Percentiles rank a stretch among this genome's conserved stretches.
These are phyloP conservation scores for Drosophila obscura DNA, from an alignment of 1,140 invertebrate species.

Conservation along the genomic window DNA sequence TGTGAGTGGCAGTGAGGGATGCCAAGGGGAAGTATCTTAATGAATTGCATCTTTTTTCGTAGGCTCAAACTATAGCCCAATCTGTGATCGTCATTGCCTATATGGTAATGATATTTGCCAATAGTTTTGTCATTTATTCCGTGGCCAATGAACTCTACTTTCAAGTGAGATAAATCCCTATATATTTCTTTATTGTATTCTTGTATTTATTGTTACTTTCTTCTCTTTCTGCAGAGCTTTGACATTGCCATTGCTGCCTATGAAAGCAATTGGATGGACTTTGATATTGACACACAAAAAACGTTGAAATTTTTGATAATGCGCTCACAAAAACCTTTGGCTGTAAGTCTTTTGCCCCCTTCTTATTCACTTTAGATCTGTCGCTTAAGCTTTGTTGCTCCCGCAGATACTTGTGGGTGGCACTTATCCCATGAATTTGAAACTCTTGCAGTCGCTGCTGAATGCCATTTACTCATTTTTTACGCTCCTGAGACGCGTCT, in stretches of 20 bases:
- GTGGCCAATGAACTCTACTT: constrained; percentile 73
- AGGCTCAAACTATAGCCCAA: constrained; percentile 68
- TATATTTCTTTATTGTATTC: background rate
- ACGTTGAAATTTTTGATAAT: constrained; percentile 69
- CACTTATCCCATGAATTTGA: constrained; percentile 71
- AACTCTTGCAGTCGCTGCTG: constrained; percentile 67
- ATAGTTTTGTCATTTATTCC: constrained; percentile 70
- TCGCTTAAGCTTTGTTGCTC: constrained; percentile 15
- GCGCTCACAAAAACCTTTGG: constrained; percentile 72
- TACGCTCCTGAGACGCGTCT: constrained; percentile 62
- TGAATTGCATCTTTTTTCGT: too few relatives aligned
- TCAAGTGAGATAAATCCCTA: constrained; percentile 37
- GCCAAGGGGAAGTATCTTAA: fast-evolving
- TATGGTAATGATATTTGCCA: constrained; percentile 75
- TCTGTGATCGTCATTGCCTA: constrained; percentile 65
- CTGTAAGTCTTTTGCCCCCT: constrained; percentile 44
- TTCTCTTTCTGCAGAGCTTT: constrained; percentile 49
- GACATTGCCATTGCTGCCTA: constrained; percentile 70
- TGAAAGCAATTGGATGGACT: constrained; percentile 74
- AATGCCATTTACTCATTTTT: constrained; percentile 72
- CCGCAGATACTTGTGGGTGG: constrained; percentile 67
- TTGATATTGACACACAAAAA: constrained; percentile 69
- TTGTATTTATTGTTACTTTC: background rate
- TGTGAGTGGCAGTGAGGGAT: constrained; percentile 32
- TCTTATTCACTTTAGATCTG: constrained; percentile 4